These are phyloP conservation scores for Heliothis peltigera DNA, from an alignment of 2,888 invertebrate species.

Conservation along the genomic window DNA sequence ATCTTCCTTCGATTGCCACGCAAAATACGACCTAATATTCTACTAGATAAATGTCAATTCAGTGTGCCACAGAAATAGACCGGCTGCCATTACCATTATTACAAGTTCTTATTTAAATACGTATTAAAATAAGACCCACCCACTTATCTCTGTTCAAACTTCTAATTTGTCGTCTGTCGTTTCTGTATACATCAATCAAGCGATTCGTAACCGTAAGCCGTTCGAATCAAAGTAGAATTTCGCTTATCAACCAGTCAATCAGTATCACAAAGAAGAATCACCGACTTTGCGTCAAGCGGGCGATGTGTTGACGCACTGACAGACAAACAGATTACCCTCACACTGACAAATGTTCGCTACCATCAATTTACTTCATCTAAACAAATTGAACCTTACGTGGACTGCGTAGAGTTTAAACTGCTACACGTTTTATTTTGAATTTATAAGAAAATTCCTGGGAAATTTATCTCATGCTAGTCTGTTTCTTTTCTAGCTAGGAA, in stretches of 20 bases:
- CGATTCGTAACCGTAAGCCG: constrained; percentile 73
- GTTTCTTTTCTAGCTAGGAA: constrained; percentile 51
- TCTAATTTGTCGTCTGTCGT: constrained; percentile 68
- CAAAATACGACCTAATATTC: constrained; percentile 28
- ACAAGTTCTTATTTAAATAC: constrained; percentile 59
- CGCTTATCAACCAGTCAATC: constrained; percentile 84
- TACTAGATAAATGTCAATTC: constrained; percentile 31
- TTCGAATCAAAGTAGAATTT: constrained; percentile 76
- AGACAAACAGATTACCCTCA: constrained; percentile 82
- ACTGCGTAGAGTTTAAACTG: constrained; percentile 58
- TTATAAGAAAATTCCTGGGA: constrained; percentile 35
- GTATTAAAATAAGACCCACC: constrained; percentile 57
- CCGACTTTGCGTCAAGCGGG: constrained; percentile 75
- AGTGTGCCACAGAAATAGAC: constrained; percentile 18
- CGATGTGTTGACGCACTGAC: constrained; percentile 80
- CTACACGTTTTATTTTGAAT: constrained; percentile 29
- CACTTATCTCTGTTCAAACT: constrained; percentile 66
- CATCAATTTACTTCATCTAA: constrained; percentile 55
- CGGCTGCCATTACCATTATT: constrained; percentile 51
- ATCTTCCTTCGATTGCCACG: constrained; percentile 10
- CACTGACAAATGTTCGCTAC: constrained; percentile 78
- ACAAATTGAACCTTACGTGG: constrained; percentile 62
- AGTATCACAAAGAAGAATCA: constrained; percentile 81
- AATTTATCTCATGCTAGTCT: constrained; percentile 52
- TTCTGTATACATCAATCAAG: constrained; percentile 74